Evolutionary conservation across 2,888 invertebrate genomes (phyloP).

Genomic region (Gastrophysa polygoni): DNA sequence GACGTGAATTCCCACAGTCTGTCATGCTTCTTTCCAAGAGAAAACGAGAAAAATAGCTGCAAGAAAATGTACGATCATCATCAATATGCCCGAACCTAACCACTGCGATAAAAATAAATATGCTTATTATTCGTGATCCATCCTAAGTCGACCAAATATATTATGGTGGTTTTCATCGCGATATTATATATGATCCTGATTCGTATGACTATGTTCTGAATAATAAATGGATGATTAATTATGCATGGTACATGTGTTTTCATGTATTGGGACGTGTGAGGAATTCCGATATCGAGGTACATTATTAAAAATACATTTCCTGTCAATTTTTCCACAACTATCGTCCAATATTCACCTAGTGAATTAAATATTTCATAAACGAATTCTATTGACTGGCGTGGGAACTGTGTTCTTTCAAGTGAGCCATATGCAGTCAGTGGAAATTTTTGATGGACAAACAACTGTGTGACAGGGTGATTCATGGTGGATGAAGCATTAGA

Average conservation of each 20-base stretch:
- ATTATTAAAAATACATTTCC: conserved; percentile 45
- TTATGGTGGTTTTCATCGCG: conserved; percentile 10
- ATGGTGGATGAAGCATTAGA: too few relatives aligned
- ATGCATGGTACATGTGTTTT: conserved; percentile 44
- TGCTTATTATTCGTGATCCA: conserved; percentile 12
- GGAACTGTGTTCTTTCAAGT: too few relatives aligned
- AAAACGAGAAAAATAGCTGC: background rate
- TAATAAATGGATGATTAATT: conserved; percentile 43
- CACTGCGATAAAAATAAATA: conserved; percentile 11
- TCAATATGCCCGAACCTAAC: conserved; percentile 13
- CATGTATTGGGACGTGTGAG: conserved; percentile 33
- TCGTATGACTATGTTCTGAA: conserved; percentile 43
- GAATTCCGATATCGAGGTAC: conserved; percentile 40
- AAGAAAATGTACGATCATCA: conserved; percentile 12
- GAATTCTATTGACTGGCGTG: conserved; percentile 3
- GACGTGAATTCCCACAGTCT: background rate
- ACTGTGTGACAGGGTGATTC: too few relatives aligned
- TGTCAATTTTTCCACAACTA: conserved; percentile 40
- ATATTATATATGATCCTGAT: conserved; percentile 33
- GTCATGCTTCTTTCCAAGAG: background rate
- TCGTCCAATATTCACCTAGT: conserved; percentile 16
- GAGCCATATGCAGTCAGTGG: too few relatives aligned
- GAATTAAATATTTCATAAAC: conserved; percentile 13
- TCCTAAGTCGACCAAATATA: conserved; percentile 18
- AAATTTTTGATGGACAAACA: too few relatives aligned